A percentile compares a stretch with the other conserved stretches of the same genome.
phyloP scores from a whole-genome alignment of 2,888 invertebrate species.

The Parascotia fuliginaria region DNA sequence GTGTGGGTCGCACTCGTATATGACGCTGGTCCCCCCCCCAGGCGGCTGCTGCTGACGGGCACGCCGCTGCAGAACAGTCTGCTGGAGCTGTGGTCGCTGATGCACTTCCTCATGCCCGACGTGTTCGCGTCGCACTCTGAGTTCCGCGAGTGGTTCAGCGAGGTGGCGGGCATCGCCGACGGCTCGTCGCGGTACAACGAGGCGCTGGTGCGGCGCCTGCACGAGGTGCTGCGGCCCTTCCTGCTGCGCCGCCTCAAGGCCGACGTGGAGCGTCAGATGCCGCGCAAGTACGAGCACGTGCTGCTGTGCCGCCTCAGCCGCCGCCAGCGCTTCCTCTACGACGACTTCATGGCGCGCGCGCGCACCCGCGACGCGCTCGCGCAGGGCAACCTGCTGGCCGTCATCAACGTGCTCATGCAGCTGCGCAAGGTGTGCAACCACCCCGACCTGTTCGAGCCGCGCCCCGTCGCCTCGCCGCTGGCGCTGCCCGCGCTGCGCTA shows the following conservation, averaged over 20 bases:
- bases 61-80: constrained; percentile 98
- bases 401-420: constrained; percentile 98
- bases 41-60: constrained; percentile 95
- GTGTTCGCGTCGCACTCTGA: constrained; percentile 98
- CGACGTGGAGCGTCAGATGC: constrained; percentile 99
- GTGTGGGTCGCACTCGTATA: no score
- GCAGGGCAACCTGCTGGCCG: constrained; percentile 96
- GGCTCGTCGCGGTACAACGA: constrained; percentile 62
- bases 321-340: constrained; percentile 98
- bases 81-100: constrained; percentile 98
- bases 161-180: constrained; percentile 89
- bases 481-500: constrained; percentile 92
- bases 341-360: constrained; percentile 99
- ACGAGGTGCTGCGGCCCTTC: constrained; percentile 94
- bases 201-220: constrained; percentile 68
- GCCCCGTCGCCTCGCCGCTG: constrained; percentile 97
- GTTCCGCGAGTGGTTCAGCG: constrained; percentile 99
- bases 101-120: constrained; percentile 99
- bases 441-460: constrained; percentile 98
- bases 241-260: constrained; percentile 95
- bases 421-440: constrained; percentile 99
- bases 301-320: constrained; percentile 97
- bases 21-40: no score
- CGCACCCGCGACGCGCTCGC: constrained; percentile 97
- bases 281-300: constrained; percentile 97